Conservation (phyloP, 2,797 vertebrate genomes). For the Sebastes cheni region DNA sequence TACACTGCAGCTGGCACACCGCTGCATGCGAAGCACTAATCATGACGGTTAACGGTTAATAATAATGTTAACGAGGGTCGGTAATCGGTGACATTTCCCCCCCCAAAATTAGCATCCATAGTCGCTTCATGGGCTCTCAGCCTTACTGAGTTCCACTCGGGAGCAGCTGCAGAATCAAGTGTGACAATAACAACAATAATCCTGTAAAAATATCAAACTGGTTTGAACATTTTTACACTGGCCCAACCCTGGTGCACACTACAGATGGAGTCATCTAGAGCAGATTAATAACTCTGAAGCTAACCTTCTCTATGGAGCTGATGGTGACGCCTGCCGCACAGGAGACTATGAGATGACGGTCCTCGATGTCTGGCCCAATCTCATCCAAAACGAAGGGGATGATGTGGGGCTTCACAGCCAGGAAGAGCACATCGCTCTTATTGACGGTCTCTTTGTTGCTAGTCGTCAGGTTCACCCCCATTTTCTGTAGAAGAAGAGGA, state of each 20-base stretch:
- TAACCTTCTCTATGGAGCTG: slow-evolving; percentile 93
- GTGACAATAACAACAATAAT: too few species aligned
- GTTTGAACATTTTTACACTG: background rate
- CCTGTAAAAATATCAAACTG: background rate
- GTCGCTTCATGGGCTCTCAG: too few species aligned
- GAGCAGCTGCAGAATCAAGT: too few species aligned
- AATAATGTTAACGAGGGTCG: too few species aligned
- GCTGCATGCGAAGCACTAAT: too few species aligned
- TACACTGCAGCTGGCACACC: too few species aligned
- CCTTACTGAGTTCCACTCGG: too few species aligned
- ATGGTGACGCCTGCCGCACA: slow-evolving; percentile 95
- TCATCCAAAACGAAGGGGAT: slow-evolving; percentile 97
- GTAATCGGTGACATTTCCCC: too few species aligned
- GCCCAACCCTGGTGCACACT: background rate
- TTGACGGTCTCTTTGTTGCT: slow-evolving; percentile 93
- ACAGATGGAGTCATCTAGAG: background rate
- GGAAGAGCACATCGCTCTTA: slow-evolving; percentile 92
- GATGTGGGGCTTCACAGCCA: slow-evolving; percentile 95
- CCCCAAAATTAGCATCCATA: too few species aligned
- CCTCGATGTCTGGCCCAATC: slow-evolving; percentile 90
- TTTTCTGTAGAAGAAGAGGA: slow-evolving; percentile 77
- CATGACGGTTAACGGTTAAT: too few species aligned
- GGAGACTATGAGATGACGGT: slow-evolving; percentile 93
- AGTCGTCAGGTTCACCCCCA: slow-evolving; percentile 91
- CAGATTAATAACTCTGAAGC: background rate